Base-by-base conservation (phyloP, 2,113 vertebrate genomes). In the Caranx ignobilis region DNA sequence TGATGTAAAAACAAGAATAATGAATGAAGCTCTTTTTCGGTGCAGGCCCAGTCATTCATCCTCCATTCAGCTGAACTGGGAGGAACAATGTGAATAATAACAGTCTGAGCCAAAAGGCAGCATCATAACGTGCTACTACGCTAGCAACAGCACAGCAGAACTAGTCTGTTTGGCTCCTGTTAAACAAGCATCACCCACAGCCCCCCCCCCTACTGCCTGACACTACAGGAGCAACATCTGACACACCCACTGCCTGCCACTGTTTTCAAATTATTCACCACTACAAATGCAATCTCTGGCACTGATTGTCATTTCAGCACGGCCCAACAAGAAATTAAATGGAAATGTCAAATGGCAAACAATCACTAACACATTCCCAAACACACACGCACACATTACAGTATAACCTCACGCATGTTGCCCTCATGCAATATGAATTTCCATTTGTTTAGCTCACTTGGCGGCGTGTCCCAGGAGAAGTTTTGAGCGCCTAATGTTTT, bases 341-440 rank as follows among this genome's bases (percentile, higher is more conserved):
- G 72, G 79, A 91, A 94, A 93, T 92, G 90, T 92, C 90, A 92
- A 86, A 85, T 62, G 48, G 87, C 87, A 90, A 91, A 90, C 82
- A 86, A 79, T 73, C 5, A 48, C 5, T 1, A 50, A 80, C 77
- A 59, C 47, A 32, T 61, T 62, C 31, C 21, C 47, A 31, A 18
- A 63, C 64, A 62, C 64, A 32, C 56, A 73, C 65, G 26, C 52
- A 18, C 48, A 52, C 19, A 39, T 68, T 11, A 65, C 63, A 57
- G 35, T 26, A 47, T 6, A 72, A 50, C 63, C 67, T 57, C 68
- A 81, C 82, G 63, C 67, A 56, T 50, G 32, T 19, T 34, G 11
- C 62, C 83, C 76, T 92, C 87, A 81, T 93, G 75, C 86, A 93
- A 91, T 91, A 92, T 93, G 84, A 91, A 92, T 93, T 90, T 93